phyloP scores from a whole-genome alignment of 2,797 vertebrate genomes.

The Sylvia borin region DNA sequence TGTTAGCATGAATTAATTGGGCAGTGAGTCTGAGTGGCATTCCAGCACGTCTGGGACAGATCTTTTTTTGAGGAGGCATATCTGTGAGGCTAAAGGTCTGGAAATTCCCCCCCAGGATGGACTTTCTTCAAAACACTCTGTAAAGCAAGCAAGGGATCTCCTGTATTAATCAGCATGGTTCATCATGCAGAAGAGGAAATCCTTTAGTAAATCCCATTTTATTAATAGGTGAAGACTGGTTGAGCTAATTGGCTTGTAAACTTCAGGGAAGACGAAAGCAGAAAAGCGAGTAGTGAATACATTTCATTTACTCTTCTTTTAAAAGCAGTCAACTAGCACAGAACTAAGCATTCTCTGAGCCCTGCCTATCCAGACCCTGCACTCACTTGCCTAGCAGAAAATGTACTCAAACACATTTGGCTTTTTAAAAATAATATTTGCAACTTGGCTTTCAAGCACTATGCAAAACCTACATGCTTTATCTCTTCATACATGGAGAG shows the following conservation, averaged over 20 bases:
- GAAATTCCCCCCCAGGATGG: slow-evolving; percentile 21
- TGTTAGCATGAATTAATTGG: slow-evolving; percentile 54
- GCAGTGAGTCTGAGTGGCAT: slow-evolving; percentile 4
- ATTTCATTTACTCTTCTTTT: slow-evolving; percentile 25
- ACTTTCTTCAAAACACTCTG: background rate
- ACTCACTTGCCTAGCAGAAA: background rate
- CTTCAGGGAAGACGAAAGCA: slow-evolving; percentile 22
- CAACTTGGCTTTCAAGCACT: slow-evolving; percentile 4
- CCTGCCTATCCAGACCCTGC: background rate
- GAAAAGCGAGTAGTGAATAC: slow-evolving; percentile 8
- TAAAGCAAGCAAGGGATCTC: background rate
- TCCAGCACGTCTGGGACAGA: slow-evolving; percentile 5
- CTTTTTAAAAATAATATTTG: slow-evolving; percentile 34
- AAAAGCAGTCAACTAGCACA: slow-evolving; percentile 4
- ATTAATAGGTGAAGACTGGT: slow-evolving; percentile 25
- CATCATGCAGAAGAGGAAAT: slow-evolving; percentile 9
- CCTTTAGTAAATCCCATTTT: slow-evolving; percentile 16
- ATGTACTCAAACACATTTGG: background rate
- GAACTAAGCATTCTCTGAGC: background rate
- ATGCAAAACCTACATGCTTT: background rate
- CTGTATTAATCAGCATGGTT: slow-evolving; percentile 8
- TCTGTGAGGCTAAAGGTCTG: slow-evolving; percentile 39
- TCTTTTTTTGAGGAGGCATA: slow-evolving; percentile 9
- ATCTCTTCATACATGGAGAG: background rate
- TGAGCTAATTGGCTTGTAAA: slow-evolving; percentile 59